Evolutionary conservation across 2,113 vertebrate genomes (phyloP), one percentile per base, ranked within the genome.

Genomic region (Nannobrachium achirus): DNA sequence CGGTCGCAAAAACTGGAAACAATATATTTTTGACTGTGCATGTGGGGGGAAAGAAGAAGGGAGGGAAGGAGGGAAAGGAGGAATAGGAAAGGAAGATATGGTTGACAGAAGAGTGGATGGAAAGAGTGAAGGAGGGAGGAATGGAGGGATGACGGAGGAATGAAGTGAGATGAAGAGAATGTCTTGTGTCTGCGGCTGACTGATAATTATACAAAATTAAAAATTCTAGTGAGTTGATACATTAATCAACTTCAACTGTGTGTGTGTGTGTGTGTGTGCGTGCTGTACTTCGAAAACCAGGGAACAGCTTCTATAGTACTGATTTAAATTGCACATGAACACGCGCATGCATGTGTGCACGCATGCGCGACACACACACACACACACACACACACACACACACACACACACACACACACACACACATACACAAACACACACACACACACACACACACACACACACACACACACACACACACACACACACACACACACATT

Each of bases 401-500:
- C 65, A 48, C 64, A 38, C 53, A 25, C 53, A 56, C 75, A 38
- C 59, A 68, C 73, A 76, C 66, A 78, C 8, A 80, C 83, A 84
- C 83, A 88, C 20, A 51, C 46, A 60, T 45, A 55, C 41, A n/a
- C 75, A 18, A 61, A 1, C 56, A 33, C 38, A 48, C 13, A 38
- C 40, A 33, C 11, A 4, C 39, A 4, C 45, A n/a, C 56, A 61
- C 55, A 8, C 45, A 44, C 45, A 20, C 51, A 20, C 63, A 20
- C 56, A 11, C 25, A 51, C 25, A 39, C 53, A 56, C 53, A 14
- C 51, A 40, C 68, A 46, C 51, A 42, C 65, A 46, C 64, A 33
- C 53, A 25, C 53, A 55, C 75, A 38, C 59, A 67, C 73, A 76
- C 66, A 78, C 7, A 80, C 83, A 84, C 83, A 88, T 90, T 82